Evolutionary conservation across 2,888 invertebrate genomes (phyloP).

Genomic region (Apoda limacodes): DNA sequence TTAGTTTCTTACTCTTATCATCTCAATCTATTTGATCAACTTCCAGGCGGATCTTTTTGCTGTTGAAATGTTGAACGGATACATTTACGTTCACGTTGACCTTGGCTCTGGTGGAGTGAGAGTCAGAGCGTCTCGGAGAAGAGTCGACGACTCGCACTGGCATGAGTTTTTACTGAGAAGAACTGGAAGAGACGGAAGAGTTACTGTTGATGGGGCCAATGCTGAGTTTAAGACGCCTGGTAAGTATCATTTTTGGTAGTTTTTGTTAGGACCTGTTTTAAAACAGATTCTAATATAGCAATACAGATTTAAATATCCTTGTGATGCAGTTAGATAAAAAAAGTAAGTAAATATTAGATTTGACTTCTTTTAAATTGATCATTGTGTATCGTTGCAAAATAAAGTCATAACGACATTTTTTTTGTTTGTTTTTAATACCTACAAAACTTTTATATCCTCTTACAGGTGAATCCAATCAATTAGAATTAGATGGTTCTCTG

Average conservation of each 20-base stretch:
- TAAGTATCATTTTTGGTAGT: no score
- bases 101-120: constrained; percentile 92
- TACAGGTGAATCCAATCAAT: constrained; percentile 84
- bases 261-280: no score
- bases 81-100: constrained; percentile 92
- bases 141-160: constrained; percentile 93
- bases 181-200: constrained; percentile 84
- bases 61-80: constrained; percentile 93
- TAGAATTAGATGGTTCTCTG: constrained; percentile 89
- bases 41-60: constrained; percentile 90
- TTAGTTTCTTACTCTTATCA: constrained; percentile 1
- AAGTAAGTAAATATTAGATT: no score
- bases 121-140: constrained; percentile 82
- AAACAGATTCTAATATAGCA: no score
- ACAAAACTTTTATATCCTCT: constrained; percentile 12
- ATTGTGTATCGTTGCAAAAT: no score
- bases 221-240: constrained; percentile 92
- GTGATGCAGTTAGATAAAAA: no score
- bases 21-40: no score
- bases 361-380: no score
- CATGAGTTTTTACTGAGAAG: constrained; percentile 89
- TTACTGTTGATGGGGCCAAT: constrained; percentile 89
- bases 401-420: no score
- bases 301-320: no score
- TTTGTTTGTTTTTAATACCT: constrained; percentile 1